Evolutionary conservation across 2,888 invertebrate genomes (phyloP), one percentile per base, ranked within the genome.

Genomic region (Linyphia triangularis): DNA sequence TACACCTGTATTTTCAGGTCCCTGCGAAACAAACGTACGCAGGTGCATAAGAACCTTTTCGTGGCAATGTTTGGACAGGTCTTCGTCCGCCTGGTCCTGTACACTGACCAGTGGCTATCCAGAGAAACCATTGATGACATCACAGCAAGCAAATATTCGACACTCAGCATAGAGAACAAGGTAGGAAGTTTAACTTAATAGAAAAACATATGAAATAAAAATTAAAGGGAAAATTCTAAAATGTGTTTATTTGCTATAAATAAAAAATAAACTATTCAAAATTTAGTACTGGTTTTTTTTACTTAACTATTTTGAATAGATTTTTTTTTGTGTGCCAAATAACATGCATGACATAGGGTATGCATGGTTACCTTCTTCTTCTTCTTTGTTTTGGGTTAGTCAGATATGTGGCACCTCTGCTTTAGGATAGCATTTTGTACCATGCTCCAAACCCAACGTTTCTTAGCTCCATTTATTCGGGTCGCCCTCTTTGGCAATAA

Each of bases 11-110:
- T 5, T 90, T 91, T 0, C 93, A 96, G 96, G 91, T 95, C 95
- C 69, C 93, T 98, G 69, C 94, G 95, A 86, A 97, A 97, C 92
- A 96, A 95, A 91, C 94, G 97, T 72, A 97, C 97, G 0, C 94
- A 96, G 91, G 97, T 97, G 91, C 98, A 96, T 93, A 96, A 96
- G 93, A 96, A 96, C 92, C 94, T 97, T 82, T 98, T 96, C 93
- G 94, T 95, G 59, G 96, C 97, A 1, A 96, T 97, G 94, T 94
- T 96, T 82, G 93, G 96, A 88, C 96, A 96, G 93, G 96, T 96
- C 13, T 92, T 95, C 43, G 94, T 96, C 69, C 94, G 96, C 61
- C 93, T 97, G 83, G 95, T 95, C 0, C 92, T 96, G 51, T 97
- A 96, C 92, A 94, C 96, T 77, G 96, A 97, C 92, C 96, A 97